These are phyloP conservation scores for Bucorvus abyssinicus DNA, from an alignment of 2,797 vertebrate genomes.

Conservation along the genomic window DNA sequence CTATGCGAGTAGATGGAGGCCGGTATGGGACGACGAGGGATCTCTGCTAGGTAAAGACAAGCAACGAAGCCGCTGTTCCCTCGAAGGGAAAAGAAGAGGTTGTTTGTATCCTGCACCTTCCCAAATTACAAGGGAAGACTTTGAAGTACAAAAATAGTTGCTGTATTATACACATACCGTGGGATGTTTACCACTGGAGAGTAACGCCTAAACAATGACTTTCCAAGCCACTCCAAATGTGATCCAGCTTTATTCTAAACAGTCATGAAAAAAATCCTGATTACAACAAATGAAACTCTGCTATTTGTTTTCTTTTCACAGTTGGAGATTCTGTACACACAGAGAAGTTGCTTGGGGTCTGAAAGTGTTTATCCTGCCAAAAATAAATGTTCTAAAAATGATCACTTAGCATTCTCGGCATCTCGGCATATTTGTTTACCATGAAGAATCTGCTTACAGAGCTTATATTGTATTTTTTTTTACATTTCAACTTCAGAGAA, in stretches of 20 bases:
- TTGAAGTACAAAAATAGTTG: slow-evolving; percentile 64
- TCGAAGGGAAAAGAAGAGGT: not conserved
- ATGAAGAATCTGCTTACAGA: slow-evolving; percentile 62
- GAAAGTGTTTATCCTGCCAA: slow-evolving; percentile 63
- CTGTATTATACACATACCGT: slow-evolving; percentile 48
- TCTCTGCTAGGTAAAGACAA: not conserved
- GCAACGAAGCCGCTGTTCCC: not conserved
- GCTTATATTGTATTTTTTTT: slow-evolving; percentile 42
- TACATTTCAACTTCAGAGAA: slow-evolving; percentile 5
- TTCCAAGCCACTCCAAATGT: slow-evolving; percentile 50
- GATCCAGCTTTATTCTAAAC: slow-evolving; percentile 60
- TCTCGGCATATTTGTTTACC: slow-evolving; percentile 62
- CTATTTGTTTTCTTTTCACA: slow-evolving; percentile 66
- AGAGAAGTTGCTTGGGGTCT: slow-evolving; percentile 54
- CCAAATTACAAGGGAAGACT: slow-evolving; percentile 22
- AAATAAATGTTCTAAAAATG: slow-evolving; percentile 65
- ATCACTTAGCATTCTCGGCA: slow-evolving; percentile 47
- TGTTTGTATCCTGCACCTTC: slow-evolving; percentile 50
- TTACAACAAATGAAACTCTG: slow-evolving; percentile 43
- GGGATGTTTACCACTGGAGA: slow-evolving; percentile 61
- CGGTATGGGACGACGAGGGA: fast-evolving
- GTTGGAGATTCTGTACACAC: slow-evolving; percentile 59
- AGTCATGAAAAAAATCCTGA: slow-evolving; percentile 32
- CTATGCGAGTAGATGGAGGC: fast-evolving
- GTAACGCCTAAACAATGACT: slow-evolving; percentile 52